phyloP scores from a whole-genome alignment of 1,140 invertebrate genomes.

The Eriocheir sinensis region DNA sequence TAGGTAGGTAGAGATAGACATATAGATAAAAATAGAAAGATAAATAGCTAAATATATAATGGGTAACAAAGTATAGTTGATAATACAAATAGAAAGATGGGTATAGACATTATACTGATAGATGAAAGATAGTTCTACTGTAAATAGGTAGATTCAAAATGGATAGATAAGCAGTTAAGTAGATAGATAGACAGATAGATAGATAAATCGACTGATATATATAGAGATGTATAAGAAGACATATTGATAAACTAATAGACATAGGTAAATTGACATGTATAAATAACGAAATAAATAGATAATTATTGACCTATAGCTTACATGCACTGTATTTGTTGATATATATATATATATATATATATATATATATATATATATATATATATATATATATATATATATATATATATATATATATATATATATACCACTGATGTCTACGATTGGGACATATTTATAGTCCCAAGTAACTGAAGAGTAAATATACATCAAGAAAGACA shows the following conservation, averaged over 20 bases:
- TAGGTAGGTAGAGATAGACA: conserved; percentile 37
- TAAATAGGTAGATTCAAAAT: neutral
- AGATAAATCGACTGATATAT: neutral
- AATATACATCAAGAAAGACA: too few species aligned
- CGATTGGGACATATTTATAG: too few species aligned
- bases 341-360: conserved; percentile 65
- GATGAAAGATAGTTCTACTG: neutral
- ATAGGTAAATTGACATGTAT: conserved; percentile 53
- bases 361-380: conserved; percentile 52
- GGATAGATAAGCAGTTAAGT: too few species aligned
- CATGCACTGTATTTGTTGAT: conserved; percentile 29
- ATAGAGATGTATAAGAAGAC: neutral
- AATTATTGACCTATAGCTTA: conserved; percentile 41
- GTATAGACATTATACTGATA: too few species aligned
- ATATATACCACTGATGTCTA: conserved; percentile 40
- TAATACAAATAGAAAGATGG: too few species aligned
- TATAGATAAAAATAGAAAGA: conserved; percentile 42
- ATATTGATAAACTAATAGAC: conserved; percentile 46
- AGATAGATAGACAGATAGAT: too few species aligned
- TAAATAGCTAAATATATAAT: conserved; percentile 34
- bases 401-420: conserved; percentile 66
- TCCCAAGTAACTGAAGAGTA: too few species aligned
- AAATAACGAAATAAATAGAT: conserved; percentile 27
- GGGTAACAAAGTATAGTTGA: too few species aligned
- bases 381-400: conserved; percentile 67